phyloP scores from a whole-genome alignment of 2,888 invertebrate species.

The Phragmatobia fuliginosa region DNA sequence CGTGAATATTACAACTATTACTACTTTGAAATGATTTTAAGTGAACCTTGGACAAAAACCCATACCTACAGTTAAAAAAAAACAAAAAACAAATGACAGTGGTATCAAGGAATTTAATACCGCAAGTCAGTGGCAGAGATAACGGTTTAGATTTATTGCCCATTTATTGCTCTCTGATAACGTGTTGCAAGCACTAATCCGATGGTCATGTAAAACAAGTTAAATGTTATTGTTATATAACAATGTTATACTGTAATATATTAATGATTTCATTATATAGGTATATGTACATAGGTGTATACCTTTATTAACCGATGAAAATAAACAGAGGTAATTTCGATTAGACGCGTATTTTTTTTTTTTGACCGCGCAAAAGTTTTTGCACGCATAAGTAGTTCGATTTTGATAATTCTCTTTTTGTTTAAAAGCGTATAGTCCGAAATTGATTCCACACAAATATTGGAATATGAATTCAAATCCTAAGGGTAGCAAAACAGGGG shows the following conservation, averaged over 20 bases:
- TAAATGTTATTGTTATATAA: constrained; percentile 36
- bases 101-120: constrained; percentile 44
- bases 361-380: too few species aligned
- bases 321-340: too few species aligned
- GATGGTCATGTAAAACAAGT: constrained; percentile 27
- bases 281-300: neutral
- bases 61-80: constrained; percentile 5
- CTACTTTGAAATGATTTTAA: neutral
- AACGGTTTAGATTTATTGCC: constrained; percentile 68
- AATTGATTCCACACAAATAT: too few species aligned
- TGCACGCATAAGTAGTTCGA: too few species aligned
- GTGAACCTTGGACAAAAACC: neutral
- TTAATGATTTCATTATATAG: neutral
- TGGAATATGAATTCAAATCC: too few species aligned
- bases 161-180: constrained; percentile 58
- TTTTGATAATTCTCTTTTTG: too few species aligned
- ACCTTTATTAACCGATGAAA: too few species aligned
- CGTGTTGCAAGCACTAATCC: constrained; percentile 50
- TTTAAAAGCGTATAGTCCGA: too few species aligned
- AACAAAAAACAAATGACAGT: constrained; percentile 27
- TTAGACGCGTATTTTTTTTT: too few species aligned
- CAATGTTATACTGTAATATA: neutral
- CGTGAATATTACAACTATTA: too few species aligned
- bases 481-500: too few species aligned
- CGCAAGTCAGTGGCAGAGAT: constrained; percentile 61